Conservation (phyloP, 2,888 invertebrate species). For the Leucozona laternaria region DNA sequence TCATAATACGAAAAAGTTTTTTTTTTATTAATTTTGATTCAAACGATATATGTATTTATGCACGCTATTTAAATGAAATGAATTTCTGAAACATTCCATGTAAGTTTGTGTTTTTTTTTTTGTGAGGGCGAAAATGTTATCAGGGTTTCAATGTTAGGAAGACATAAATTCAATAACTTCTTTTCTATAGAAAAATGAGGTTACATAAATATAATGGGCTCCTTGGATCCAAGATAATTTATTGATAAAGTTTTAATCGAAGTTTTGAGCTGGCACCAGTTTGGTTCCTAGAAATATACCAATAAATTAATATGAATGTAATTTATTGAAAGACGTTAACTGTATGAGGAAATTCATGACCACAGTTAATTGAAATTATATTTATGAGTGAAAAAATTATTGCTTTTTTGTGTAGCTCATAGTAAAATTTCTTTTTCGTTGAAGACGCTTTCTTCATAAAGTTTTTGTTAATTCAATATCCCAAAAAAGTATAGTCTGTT, state of each 20-base stretch:
- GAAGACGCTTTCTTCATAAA: too few relatives aligned
- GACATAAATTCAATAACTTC: background rate
- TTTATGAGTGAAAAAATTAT: background rate
- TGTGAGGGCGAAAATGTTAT: background rate
- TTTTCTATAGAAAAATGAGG: background rate
- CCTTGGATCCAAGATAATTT: slow-evolving; percentile 4
- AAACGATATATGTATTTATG: background rate
- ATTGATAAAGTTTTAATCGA: background rate
- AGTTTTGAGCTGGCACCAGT: slow-evolving; percentile 1
- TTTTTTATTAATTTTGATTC: background rate
- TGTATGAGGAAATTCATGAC: background rate
- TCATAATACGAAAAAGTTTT: background rate
- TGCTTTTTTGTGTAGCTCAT: background rate
- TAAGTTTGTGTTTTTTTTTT: background rate
- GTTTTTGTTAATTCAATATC: too few relatives aligned
- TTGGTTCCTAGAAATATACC: background rate
- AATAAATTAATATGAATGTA: background rate
- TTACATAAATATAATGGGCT: background rate
- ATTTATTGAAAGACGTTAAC: background rate
- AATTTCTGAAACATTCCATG: background rate
- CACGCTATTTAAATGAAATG: background rate
- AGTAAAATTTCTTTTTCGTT: too few relatives aligned
- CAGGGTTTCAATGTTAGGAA: background rate
- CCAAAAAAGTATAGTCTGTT: too few relatives aligned
- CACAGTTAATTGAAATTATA: background rate